Evolutionary conservation across 2,888 invertebrate species (phyloP).

Genomic region (Dexiosoma caninum): DNA sequence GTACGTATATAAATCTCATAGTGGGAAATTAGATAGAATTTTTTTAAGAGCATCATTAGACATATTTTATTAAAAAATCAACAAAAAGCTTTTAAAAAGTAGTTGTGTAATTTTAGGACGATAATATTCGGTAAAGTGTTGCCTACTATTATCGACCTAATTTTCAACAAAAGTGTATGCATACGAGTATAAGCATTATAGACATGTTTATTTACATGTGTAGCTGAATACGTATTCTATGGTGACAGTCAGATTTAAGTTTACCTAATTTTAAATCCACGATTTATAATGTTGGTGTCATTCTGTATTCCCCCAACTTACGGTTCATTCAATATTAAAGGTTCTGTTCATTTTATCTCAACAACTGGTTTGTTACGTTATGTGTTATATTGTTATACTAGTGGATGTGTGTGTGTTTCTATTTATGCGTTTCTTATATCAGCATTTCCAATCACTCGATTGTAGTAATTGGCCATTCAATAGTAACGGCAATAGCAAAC

Average conservation of each 20-base stretch:
- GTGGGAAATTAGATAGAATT: too few relatives aligned
- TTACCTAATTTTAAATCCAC: conserved; percentile 45
- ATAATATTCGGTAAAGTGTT: too few relatives aligned
- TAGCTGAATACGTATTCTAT: background rate
- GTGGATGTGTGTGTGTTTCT: background rate
- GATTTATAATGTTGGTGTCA: conserved; percentile 4
- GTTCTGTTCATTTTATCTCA: background rate
- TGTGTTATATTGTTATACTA: background rate
- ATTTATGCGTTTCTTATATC: conserved; percentile 16
- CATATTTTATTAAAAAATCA: too few relatives aligned
- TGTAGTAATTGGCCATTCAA: conserved; percentile 65
- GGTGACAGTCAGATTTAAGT: conserved; percentile 35
- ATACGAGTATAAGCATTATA: too few relatives aligned
- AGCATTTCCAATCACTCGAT: conserved; percentile 64
- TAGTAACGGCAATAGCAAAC: conserved; percentile 57
- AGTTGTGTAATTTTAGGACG: too few relatives aligned
- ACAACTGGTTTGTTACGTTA: conserved; percentile 32
- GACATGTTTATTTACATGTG: too few relatives aligned
- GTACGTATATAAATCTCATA: too few relatives aligned
- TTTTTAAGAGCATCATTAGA: too few relatives aligned
- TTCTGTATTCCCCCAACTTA: background rate
- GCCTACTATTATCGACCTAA: too few relatives aligned
- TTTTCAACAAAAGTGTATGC: too few relatives aligned
- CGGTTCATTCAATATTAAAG: conserved; percentile 28
- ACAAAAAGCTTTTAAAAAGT: too few relatives aligned